Base-by-base conservation (phyloP, 2,113 vertebrate genomes). In the Corvus hawaiiensis region DNA sequence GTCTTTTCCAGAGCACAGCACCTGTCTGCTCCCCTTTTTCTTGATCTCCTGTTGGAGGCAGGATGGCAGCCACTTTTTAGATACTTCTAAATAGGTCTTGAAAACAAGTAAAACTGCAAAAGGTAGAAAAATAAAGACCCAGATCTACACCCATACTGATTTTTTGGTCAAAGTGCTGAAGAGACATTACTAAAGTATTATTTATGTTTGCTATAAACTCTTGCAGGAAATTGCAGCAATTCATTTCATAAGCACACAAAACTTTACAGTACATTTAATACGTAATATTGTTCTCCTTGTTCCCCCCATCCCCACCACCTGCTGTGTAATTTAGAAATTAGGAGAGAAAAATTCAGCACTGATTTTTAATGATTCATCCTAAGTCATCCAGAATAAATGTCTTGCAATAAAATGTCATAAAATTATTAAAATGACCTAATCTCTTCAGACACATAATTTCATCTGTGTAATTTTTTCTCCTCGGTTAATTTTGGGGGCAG, bases 321-420 rank as follows among this genome's bases (percentile, higher is more conserved):
- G 91, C 43, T 80, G 15, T 66, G n/a, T 77, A 62, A 89, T 83
- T 72, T 73, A 39, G 66, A 89, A 89, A 93, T 51, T 54, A 76
- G 18, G 30, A 85, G n/a, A 82, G 79, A 46, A 84, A 87, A 94
- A 91, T 91, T 69, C 4, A 4, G 26, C 44, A 22, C 28, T 76
- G 49, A 48, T 66, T 61, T 95, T 96, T 93, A 95, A 76, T 85
- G 59, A 80, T 49, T n/a, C 11, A 1, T 88, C 21, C 44, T 68
- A 95, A 96, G 9, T 59, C 62, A 94, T 74, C 46, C 81, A 89
- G 81, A 95, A 89, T 51, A 93, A 93, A 90, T 39, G 9, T 55
- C 11, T 64, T 33, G 62, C 13, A 68, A 91, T 79, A 80, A 95
- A 83, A 82, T 32, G 15, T 62, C 11, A 0, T 76, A 80, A 96